Conservation (phyloP, 1,140 invertebrate genomes). For the Eciton burchellii region DNA sequence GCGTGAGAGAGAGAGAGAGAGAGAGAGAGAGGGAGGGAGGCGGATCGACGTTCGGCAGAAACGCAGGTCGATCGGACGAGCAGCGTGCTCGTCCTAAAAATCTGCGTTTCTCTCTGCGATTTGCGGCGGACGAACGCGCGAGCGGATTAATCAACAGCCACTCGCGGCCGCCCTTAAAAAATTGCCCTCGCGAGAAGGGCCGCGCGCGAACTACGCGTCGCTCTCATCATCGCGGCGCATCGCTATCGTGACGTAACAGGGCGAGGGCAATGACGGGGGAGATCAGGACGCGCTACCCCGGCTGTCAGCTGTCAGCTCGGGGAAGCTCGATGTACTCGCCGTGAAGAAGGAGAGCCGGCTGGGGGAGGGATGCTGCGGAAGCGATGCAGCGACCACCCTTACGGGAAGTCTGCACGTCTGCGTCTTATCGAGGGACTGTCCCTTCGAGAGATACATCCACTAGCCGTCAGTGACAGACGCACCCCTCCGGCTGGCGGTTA, state of each 20-base stretch:
- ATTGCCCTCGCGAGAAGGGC: not conserved
- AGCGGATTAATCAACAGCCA: conserved; percentile 12
- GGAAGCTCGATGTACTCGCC: not conserved
- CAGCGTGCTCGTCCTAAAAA: too few species aligned
- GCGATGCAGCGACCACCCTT: not conserved
- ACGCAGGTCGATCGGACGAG: too few species aligned
- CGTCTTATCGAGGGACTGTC: conserved; percentile 39
- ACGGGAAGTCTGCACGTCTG: conserved; percentile 22
- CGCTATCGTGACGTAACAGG: not conserved
- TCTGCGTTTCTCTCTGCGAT: too few species aligned
- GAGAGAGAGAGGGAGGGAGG: too few species aligned
- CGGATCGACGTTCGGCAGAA: conserved; percentile 10
- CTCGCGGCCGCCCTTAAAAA: conserved; percentile 25
- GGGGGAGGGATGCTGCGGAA: not conserved
- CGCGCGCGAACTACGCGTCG: not conserved
- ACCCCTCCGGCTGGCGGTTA: conserved; percentile 12
- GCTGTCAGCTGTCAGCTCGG: too few species aligned
- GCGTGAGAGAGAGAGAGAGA: too few species aligned
- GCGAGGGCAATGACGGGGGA: not conserved
- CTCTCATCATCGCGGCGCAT: not conserved
- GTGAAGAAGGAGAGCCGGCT: too few species aligned
- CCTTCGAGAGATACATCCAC: conserved; percentile 36
- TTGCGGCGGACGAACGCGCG: too few species aligned
- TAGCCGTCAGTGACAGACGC: conserved; percentile 54
- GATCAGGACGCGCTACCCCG: not conserved